These are phyloP conservation scores for Tenodera sinensis DNA, from an alignment of 2,888 invertebrate genomes.

Conservation along the genomic window DNA sequence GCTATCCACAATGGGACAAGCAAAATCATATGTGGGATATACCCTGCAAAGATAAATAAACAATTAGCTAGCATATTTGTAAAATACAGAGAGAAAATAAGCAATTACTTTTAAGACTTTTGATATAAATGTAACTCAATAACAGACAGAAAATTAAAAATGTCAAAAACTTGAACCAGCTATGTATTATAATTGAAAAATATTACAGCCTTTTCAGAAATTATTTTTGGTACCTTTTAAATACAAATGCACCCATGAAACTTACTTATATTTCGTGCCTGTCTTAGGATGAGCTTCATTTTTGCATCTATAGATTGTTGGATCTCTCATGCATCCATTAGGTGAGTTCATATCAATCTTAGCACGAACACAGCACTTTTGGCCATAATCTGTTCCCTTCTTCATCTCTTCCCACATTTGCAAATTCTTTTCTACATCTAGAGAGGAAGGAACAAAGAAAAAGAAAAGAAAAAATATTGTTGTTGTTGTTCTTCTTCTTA, in stretches of 20 bases:
- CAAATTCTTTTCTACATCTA: conserved; percentile 81
- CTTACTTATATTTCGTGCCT: conserved; percentile 90
- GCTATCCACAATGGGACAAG: conserved; percentile 98
- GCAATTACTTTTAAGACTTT: no score
- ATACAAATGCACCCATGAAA: not conserved
- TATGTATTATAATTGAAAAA: no score
- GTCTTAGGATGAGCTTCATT: conserved; percentile 91
- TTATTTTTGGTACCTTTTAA: not conserved
- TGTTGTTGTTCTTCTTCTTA: no score
- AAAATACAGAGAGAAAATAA: no score
- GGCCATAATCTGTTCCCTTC: conserved; percentile 71
- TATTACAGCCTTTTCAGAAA: not conserved
- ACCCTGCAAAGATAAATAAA: conserved; percentile 59
- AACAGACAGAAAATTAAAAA: no score
- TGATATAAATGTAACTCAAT: no score
- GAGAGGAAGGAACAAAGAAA: not conserved
- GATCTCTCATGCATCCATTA: conserved; percentile 97
- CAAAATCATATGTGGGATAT: conserved; percentile 99
- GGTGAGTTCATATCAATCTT: conserved; percentile 95
- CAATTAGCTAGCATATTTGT: no score
- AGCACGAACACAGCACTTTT: conserved; percentile 89
- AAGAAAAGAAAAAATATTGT: not conserved
- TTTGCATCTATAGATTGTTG: conserved; percentile 97
- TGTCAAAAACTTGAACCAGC: no score
- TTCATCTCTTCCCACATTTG: conserved; percentile 94